phyloP scores from a whole-genome alignment of 1,140 invertebrate genomes.

The Drosophila guanche region DNA sequence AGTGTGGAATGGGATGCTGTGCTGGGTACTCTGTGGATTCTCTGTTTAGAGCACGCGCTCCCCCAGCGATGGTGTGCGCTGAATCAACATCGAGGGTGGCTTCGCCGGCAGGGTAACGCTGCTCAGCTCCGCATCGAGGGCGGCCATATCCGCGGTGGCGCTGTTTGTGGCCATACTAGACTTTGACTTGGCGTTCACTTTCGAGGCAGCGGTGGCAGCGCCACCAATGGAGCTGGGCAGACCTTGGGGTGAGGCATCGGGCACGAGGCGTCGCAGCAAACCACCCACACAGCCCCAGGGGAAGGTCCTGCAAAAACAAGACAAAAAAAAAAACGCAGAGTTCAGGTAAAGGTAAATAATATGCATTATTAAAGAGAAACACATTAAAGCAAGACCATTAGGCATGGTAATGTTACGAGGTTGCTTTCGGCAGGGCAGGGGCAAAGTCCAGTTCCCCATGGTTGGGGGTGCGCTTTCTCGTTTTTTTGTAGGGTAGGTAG shows the following conservation, averaged over 20 bases:
- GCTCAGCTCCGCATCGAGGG: constrained; percentile 64
- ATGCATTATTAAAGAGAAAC: constrained; percentile 78
- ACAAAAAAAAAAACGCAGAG: constrained; percentile 14
- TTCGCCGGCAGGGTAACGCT: constrained; percentile 70
- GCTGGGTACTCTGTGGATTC: not conserved
- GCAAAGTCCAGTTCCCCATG: too few species aligned
- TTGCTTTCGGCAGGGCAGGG: too few species aligned
- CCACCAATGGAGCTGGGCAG: constrained; percentile 57
- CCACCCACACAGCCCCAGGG: constrained; percentile 88
- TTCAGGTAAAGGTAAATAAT: constrained; percentile 71
- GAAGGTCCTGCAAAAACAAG: constrained; percentile 85
- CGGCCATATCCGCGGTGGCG: constrained; percentile 60
- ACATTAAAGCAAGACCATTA: constrained; percentile 76
- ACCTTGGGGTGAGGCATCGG: constrained; percentile 86
- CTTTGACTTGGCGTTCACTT: constrained; percentile 27
- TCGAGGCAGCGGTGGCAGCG: constrained; percentile 17
- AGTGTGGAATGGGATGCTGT: constrained; percentile 12
- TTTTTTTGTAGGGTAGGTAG: too few species aligned
- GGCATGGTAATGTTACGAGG: constrained; percentile 43
- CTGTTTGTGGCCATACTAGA: constrained; percentile 18
- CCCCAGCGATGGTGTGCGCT: constrained; percentile 79
- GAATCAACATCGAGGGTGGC: constrained; percentile 78
- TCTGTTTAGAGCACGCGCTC: constrained; percentile 76
- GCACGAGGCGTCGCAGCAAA: constrained; percentile 87
- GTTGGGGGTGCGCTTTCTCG: too few species aligned